phyloP scores from a whole-genome alignment of 92 coral and sea anemone species.

The Epizoanthus ramosus region DNA sequence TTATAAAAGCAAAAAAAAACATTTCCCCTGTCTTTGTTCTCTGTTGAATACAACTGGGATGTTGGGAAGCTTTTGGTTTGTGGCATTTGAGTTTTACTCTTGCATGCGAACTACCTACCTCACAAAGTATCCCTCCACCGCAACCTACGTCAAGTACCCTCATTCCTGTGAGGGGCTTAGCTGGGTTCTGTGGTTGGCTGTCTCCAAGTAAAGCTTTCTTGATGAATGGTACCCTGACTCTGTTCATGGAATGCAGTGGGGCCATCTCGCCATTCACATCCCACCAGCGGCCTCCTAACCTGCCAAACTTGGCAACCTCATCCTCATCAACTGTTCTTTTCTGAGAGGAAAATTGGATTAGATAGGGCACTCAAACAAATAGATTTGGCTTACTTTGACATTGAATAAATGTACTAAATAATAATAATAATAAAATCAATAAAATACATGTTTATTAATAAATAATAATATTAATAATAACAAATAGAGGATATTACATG shows the following conservation, averaged over 20 bases:
- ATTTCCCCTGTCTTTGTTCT: too few species aligned
- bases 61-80: too few species aligned
- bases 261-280: conserved; percentile 81
- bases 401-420: too few species aligned
- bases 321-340: conserved; percentile 84
- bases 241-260: conserved; percentile 94
- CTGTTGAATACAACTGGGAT: too few species aligned
- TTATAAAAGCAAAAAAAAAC: too few species aligned
- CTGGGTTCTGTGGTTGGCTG: conserved; percentile 4
- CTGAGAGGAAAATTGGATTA: not conserved
- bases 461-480: too few species aligned
- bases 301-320: conserved; percentile 84
- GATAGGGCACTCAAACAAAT: too few species aligned
- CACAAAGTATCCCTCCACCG: conserved; percentile 93
- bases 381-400: too few species aligned
- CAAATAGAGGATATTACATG: too few species aligned
- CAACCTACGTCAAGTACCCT: conserved; percentile 90
- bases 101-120: conserved; percentile 50
- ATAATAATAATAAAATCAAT: too few species aligned
- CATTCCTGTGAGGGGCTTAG: conserved; percentile 68
- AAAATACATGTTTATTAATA: too few species aligned
- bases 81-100: too few species aligned
- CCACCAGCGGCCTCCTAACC: conserved; percentile 91
- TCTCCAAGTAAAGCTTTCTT: conserved; percentile 63
- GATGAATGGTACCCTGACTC: conserved; percentile 81